Evolutionary conservation across 2,888 invertebrate species (phyloP).

Genomic region (Tanypteryx hageni): DNA sequence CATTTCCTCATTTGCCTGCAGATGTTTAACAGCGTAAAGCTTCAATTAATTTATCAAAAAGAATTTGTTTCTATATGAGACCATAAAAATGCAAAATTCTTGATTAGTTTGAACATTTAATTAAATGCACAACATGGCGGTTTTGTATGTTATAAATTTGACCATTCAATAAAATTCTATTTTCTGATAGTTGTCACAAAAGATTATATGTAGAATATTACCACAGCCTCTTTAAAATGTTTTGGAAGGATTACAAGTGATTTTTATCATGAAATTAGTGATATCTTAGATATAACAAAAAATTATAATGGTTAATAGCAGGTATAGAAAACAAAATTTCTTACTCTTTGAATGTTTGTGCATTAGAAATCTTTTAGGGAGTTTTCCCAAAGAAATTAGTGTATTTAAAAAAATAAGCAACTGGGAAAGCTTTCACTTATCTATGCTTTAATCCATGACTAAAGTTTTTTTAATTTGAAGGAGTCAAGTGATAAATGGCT

Average conservation of each 20-base stretch:
- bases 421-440: conserved; percentile 23
- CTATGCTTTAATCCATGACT: conserved; percentile 17
- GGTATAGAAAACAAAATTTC: background rate
- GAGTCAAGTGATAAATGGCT: background rate
- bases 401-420: background rate
- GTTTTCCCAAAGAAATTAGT: background rate
- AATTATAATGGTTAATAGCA: background rate
- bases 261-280: conserved; percentile 15
- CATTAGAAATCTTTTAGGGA: background rate
- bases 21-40: background rate
- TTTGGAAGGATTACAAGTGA: conserved; percentile 47
- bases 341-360: background rate
- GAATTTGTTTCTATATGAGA: background rate
- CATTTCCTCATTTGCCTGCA: background rate
- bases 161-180: conserved; percentile 39
- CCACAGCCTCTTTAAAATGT: conserved; percentile 59
- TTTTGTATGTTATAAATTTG: background rate
- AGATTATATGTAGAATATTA: conserved; percentile 37
- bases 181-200: background rate
- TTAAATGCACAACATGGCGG: background rate
- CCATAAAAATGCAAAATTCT: background rate
- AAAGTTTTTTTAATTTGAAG: conserved; percentile 35
- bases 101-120: background rate
- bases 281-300: background rate
- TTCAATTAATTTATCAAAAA: background rate